phyloP scores from a whole-genome alignment of 2,888 invertebrate species.

The Plagodis dolabraria region DNA sequence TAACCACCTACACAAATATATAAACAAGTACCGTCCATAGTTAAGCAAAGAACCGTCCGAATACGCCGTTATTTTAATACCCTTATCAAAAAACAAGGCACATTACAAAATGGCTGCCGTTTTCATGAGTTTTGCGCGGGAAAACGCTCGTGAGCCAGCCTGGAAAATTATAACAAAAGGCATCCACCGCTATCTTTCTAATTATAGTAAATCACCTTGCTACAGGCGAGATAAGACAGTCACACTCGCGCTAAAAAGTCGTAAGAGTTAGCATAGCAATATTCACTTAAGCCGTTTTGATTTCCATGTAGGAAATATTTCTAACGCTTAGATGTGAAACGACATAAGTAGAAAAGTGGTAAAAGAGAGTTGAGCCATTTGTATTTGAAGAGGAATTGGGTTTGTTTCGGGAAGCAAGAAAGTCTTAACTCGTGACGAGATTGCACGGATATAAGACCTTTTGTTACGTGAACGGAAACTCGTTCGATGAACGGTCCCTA shows the following conservation, averaged over 20 bases:
- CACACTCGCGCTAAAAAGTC: slow-evolving; percentile 64
- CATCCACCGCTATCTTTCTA: slow-evolving; percentile 85
- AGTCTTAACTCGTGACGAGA: slow-evolving; percentile 49
- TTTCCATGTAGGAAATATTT: slow-evolving; percentile 55
- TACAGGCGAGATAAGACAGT: slow-evolving; percentile 81
- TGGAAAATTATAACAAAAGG: slow-evolving; percentile 85
- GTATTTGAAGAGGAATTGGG: slow-evolving; percentile 45
- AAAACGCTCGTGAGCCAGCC: slow-evolving; percentile 79
- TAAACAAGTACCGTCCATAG: slow-evolving; percentile 63
- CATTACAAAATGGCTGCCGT: slow-evolving; percentile 83
- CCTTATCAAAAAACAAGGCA: slow-evolving; percentile 85
- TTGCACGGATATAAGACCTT: slow-evolving; percentile 61
- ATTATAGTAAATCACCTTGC: slow-evolving; percentile 85
- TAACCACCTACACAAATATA: slow-evolving; percentile 67
- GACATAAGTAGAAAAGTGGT: slow-evolving; percentile 51
- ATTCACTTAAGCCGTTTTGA: slow-evolving; percentile 64
- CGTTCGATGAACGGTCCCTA: slow-evolving; percentile 79
- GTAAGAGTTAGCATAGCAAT: slow-evolving; percentile 56
- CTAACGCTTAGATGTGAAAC: slow-evolving; percentile 43
- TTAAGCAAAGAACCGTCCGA: slow-evolving; percentile 71
- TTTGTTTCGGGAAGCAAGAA: slow-evolving; percentile 51
- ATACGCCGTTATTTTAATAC: slow-evolving; percentile 81
- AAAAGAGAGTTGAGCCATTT: slow-evolving; percentile 55
- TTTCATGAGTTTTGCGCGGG: slow-evolving; percentile 82
- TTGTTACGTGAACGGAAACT: slow-evolving; percentile 52